These are phyloP conservation scores for Gallinago nigripennis DNA, from an alignment of 2,797 vertebrate species.

Conservation along the genomic window DNA sequence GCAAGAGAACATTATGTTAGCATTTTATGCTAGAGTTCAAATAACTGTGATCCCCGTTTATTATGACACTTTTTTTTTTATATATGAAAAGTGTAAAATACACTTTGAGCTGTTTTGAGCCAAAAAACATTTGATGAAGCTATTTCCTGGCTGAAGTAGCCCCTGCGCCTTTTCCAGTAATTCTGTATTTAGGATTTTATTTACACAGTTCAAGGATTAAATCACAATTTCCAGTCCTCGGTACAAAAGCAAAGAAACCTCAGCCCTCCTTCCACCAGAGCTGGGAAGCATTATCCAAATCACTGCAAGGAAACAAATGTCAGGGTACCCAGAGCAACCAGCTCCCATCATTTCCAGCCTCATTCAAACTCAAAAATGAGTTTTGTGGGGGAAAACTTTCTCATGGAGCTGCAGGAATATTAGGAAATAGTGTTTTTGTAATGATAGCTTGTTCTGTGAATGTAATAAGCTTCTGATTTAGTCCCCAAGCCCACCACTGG, in stretches of 20 bases:
- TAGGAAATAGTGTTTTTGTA: background rate
- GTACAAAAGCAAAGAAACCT: background rate
- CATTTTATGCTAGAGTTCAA: constrained; percentile 2
- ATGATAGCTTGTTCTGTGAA: background rate
- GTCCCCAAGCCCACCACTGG: background rate
- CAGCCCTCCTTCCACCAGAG: background rate
- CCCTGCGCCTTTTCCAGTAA: constrained; percentile 20
- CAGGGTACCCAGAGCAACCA: background rate
- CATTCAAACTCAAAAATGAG: background rate
- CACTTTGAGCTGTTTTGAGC: background rate
- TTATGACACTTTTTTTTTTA: background rate
- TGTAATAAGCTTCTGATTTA: background rate
- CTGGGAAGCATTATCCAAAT: background rate
- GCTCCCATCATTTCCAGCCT: background rate
- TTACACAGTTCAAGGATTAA: constrained; percentile 43
- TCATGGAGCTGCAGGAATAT: background rate
- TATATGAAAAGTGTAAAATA: background rate
- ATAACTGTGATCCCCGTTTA: constrained; percentile 32
- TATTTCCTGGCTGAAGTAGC: constrained; percentile 14
- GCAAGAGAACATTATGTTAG: constrained; percentile 16
- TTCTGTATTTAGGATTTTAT: constrained; percentile 48
- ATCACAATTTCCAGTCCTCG: constrained; percentile 34
- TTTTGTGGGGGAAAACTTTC: background rate
- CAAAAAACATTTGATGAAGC: background rate
- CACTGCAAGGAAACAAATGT: background rate